Evolutionary conservation across 2,888 invertebrate genomes (phyloP).

Genomic region (Drosophila atroscutellata): DNA sequence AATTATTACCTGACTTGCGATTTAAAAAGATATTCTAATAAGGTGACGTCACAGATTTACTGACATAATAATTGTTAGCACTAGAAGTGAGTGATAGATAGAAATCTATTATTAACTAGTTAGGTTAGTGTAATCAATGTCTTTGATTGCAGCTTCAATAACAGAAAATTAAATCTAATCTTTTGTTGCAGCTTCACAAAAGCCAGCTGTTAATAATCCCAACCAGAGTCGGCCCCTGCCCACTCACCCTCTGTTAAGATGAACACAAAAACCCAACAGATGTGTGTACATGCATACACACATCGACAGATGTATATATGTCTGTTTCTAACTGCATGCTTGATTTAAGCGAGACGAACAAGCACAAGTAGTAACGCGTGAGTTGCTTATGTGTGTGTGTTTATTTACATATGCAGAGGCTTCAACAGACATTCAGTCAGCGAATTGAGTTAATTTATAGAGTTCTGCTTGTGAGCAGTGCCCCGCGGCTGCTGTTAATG

Average conservation of each 20-base stretch:
- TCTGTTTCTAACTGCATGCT: neutral
- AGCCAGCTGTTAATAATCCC: slow-evolving; percentile 43
- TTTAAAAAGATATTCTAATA: neutral
- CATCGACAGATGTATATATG: neutral
- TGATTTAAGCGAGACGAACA: slow-evolving; percentile 23
- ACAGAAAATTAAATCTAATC: slow-evolving; percentile 12
- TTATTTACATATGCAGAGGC: slow-evolving; percentile 11
- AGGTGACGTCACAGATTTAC: slow-evolving; percentile 7
- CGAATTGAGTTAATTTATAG: slow-evolving; percentile 21
- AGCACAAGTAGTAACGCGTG: slow-evolving; percentile 1
- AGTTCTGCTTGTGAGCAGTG: slow-evolving; percentile 1
- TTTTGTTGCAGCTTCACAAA: slow-evolving; percentile 37
- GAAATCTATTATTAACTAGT: neutral
- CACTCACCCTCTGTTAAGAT: neutral
- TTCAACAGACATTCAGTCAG: slow-evolving; percentile 9
- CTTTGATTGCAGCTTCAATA: slow-evolving; percentile 14
- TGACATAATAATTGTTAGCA: neutral
- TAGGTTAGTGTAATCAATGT: neutral
- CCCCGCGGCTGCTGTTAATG: slow-evolving; percentile 16
- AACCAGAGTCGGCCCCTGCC: slow-evolving; percentile 23
- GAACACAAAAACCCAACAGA: slow-evolving; percentile 4
- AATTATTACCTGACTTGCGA: neutral
- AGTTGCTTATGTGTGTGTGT: slow-evolving; percentile 16
- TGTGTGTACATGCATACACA: neutral
- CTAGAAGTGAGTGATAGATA: neutral